Base-by-base conservation (phyloP, 2,888 invertebrate species). In the Rhyacophila evoluta region DNA sequence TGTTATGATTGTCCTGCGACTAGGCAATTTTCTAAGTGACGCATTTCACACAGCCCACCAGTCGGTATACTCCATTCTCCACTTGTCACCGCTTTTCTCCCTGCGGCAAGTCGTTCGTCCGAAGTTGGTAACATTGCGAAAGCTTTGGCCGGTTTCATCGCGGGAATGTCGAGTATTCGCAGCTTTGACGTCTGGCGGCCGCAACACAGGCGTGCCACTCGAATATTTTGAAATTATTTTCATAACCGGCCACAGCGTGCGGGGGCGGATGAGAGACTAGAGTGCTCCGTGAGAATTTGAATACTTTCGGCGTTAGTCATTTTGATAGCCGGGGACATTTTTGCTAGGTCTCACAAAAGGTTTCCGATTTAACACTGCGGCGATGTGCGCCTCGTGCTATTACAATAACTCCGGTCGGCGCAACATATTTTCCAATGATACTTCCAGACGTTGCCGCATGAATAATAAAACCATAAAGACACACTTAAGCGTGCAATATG, bases 121-220 rank as follows among this genome's bases (percentile, higher is more conserved):
- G 55, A 55, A 55, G 55, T 55, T 55, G 19, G 55, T 55, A 55
- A 19, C 55, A 55, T 55, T 55, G 55, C 25, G 55, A 55, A 55
- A 55, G 8, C 29, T 33, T 15, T 19, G 15, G 15, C 55, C 10
- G 19, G 55, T 25, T 55, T 55, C 55, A 19, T 5, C 19, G 19
- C 55, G 8, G 10, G 55, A 55, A 55, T 55, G 55, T 19, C 19
- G 55, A 55, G 55, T 19, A 55, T 55, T 55, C 55, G 55, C 55
- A 55, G 55, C 55, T 55, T 55, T 55, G 55, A 55, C 55, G 55
- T 55, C 55, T 19, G 55, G 19, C 55, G 55, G 19, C 25, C 55
- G 55, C 19, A 19, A 19, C 55, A 19, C 55, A 25, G 55, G 55
- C 55, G 10, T 55, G 19, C 55, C 55, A 55, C 55, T 55, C 55